Evolutionary conservation across 1,140 invertebrate species (phyloP).

Genomic region (Eumeta japonica): DNA sequence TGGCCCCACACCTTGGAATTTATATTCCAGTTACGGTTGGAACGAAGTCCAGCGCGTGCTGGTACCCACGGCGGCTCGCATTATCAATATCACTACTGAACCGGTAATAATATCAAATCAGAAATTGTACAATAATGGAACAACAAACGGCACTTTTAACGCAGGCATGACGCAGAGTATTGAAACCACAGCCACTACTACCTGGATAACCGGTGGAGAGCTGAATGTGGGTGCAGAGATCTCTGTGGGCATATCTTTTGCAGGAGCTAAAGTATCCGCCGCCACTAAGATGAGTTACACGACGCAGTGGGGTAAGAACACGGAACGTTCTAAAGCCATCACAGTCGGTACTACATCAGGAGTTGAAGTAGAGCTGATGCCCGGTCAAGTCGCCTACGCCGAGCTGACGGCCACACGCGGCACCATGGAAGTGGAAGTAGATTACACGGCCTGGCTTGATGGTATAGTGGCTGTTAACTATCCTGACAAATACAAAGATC

Average conservation of each 20-base stretch:
- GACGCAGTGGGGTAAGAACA: conserved; percentile 23
- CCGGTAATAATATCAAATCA: conserved; percentile 25
- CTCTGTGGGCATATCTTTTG: conserved; percentile 26
- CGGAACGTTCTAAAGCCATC: conserved; percentile 29
- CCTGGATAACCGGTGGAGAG: conserved; percentile 26
- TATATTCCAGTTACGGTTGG: conserved; percentile 17
- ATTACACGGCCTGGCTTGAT: conserved; percentile 21
- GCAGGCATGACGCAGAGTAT: conserved; percentile 34
- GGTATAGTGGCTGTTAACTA: conserved; percentile 35
- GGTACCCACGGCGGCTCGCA: conserved; percentile 6
- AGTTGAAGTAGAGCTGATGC: conserved; percentile 32
- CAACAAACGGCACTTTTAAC: conserved; percentile 33
- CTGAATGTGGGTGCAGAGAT: conserved; percentile 22
- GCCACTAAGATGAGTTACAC: conserved; percentile 21
- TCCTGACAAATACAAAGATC: conserved; percentile 19
- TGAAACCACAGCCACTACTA: conserved; percentile 30
- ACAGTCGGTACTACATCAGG: conserved; percentile 28
- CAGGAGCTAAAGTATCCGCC: conserved; percentile 21
- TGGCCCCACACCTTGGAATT: conserved; percentile 16
- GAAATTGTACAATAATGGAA: conserved; percentile 34
- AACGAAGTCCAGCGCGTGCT: conserved; percentile 9
- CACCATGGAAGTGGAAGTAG: conserved; percentile 28
- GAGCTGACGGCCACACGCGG: conserved; percentile 29
- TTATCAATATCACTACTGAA: conserved; percentile 13
- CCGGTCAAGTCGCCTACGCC: conserved; percentile 28